phyloP scores from a whole-genome alignment of 2,888 invertebrate species.

The Cryptocheilus praepositus region DNA sequence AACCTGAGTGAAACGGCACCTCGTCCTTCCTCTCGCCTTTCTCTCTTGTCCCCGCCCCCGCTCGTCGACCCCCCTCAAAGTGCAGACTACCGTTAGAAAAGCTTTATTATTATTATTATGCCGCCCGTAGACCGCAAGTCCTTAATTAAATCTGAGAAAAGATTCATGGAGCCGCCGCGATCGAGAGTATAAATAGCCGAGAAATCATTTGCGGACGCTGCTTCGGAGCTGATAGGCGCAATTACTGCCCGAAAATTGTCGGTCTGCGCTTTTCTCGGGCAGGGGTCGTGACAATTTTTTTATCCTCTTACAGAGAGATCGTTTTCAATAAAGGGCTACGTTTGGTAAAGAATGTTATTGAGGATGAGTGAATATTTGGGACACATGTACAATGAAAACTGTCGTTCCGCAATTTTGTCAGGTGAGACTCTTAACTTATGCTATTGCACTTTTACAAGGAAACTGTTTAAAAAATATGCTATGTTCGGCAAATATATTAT shows the following conservation, averaged over 20 bases:
- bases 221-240: not conserved
- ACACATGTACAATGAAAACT: too few species aligned
- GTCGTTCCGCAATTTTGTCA: too few species aligned
- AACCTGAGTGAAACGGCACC: constrained; percentile 54
- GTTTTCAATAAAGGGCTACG: too few species aligned
- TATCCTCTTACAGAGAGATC: too few species aligned
- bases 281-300: too few species aligned
- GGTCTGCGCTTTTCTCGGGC: not conserved
- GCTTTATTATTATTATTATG: constrained; percentile 57
- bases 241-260: not conserved
- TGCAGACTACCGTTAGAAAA: constrained; percentile 52
- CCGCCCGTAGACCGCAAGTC: constrained; percentile 54
- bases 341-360: too few species aligned
- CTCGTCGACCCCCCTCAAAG: constrained; percentile 35
- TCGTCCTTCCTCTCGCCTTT: constrained; percentile 38
- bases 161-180: constrained; percentile 50
- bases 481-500: too few species aligned
- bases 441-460: too few species aligned
- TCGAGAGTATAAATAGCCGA: constrained; percentile 33
- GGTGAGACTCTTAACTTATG: too few species aligned
- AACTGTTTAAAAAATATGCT: too few species aligned
- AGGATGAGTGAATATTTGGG: too few species aligned
- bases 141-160: constrained; percentile 58
- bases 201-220: constrained; percentile 22
- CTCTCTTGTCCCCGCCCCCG: constrained; percentile 3